A percentile compares a stretch with the other conserved stretches of the same genome.
Conservation (phyloP, 2,888 invertebrate species). For the Sussaba pulchella region DNA sequence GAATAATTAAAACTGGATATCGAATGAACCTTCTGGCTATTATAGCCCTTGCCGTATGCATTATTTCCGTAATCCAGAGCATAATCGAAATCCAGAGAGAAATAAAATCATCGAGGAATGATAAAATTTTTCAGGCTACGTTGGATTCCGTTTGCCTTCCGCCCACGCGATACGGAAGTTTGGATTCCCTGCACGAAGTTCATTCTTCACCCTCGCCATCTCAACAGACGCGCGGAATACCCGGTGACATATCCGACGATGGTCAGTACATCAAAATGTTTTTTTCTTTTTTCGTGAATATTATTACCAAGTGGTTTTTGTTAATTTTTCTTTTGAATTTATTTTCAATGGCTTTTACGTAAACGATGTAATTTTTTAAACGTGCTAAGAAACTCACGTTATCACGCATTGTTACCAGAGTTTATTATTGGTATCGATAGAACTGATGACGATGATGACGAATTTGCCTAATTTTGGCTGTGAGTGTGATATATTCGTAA, state of each 20-base stretch:
- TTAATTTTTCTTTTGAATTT: slow-evolving; percentile 74
- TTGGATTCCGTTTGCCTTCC: slow-evolving; percentile 74
- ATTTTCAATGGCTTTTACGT: slow-evolving; percentile 60
- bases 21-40: too few relatives aligned
- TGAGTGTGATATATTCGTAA: slow-evolving; percentile 33
- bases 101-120: slow-evolving; percentile 8
- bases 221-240: slow-evolving; percentile 77
- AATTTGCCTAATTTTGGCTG: slow-evolving; percentile 26
- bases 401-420: slow-evolving; percentile 66
- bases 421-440: neutral
- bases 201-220: slow-evolving; percentile 80
- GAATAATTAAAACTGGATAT: too few relatives aligned
- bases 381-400: slow-evolving; percentile 53
- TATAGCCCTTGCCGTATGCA: too few relatives aligned
- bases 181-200: slow-evolving; percentile 86
- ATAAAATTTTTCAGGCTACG: slow-evolving; percentile 71
- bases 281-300: slow-evolving; percentile 63
- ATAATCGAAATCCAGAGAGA: neutral
- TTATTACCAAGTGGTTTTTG: slow-evolving; percentile 49
- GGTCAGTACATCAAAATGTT: slow-evolving; percentile 79
- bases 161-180: slow-evolving; percentile 85
- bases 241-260: slow-evolving; percentile 84
- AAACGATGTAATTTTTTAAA: slow-evolving; percentile 70
- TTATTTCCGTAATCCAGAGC: neutral
- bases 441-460: slow-evolving; percentile 8